Evolutionary conservation across 1,140 invertebrate species (phyloP).

Genomic region (Goniozus legneri): DNA sequence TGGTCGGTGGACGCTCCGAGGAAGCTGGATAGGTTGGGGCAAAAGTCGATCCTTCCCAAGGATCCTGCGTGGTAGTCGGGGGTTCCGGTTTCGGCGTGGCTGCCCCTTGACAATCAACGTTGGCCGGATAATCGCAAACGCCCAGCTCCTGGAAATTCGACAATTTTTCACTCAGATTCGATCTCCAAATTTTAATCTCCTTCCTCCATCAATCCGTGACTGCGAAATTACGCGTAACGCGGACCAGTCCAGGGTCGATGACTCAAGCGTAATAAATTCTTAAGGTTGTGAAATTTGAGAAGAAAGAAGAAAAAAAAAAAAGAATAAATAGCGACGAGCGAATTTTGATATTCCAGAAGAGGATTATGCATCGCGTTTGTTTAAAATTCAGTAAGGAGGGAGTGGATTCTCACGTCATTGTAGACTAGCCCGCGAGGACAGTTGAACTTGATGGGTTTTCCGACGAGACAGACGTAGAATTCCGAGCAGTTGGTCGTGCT

Average conservation of each 20-base stretch:
- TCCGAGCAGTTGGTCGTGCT: conserved; percentile 62
- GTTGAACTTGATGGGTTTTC: conserved; percentile 59
- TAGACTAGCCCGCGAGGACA: conserved; percentile 63
- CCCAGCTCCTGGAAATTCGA: conserved; percentile 53
- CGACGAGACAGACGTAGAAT: conserved; percentile 62
- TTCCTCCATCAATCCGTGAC: no score
- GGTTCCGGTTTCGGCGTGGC: conserved; percentile 35
- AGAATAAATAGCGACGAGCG: no score
- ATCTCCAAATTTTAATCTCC: no score
- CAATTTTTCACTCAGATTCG: neutral
- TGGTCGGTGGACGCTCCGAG: conserved; percentile 1
- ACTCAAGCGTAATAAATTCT: no score
- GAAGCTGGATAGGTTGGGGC: no score
- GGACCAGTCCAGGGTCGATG: no score
- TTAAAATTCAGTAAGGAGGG: conserved; percentile 19
- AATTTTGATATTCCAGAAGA: no score
- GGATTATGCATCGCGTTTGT: no score
- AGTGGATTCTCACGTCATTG: conserved; percentile 58
- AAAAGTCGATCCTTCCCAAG: neutral
- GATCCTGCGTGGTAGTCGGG: neutral
- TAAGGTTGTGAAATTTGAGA: no score
- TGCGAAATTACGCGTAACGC: no score
- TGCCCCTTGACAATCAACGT: conserved; percentile 57
- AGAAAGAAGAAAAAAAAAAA: neutral
- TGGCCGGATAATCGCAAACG: conserved; percentile 60